A percentile compares a stretch with the other conserved stretches of the same genome.
phyloP scores from a whole-genome alignment of 2,113 vertebrate genomes.

The Maccullochella peelii region DNA sequence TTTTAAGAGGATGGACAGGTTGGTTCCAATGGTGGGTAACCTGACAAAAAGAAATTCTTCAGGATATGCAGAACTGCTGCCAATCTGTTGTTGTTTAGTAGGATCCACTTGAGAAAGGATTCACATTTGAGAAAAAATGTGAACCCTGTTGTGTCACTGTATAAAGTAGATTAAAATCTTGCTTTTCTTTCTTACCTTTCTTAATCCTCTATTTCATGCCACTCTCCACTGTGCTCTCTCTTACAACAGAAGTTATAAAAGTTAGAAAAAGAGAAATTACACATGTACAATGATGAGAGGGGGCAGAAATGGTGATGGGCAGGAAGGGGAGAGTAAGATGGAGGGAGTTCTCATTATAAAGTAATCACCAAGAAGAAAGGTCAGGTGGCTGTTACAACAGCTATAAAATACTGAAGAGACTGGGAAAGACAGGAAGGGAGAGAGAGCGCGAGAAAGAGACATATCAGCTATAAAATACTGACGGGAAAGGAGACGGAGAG shows the following conservation, averaged over 20 bases:
- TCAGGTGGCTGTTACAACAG: conserved; percentile 75
- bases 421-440: conserved; percentile 12
- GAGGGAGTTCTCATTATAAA: conserved; percentile 75
- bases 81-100: not conserved
- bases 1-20: not conserved
- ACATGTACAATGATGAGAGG: conserved; percentile 33
- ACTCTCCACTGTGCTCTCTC: not conserved
- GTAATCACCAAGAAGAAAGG: conserved; percentile 78
- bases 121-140: no score
- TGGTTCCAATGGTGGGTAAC: not conserved
- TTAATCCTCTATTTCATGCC: not conserved
- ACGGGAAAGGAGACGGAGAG: conserved; percentile 20
- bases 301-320: conserved; percentile 17
- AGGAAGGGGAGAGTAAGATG: conserved; percentile 28
- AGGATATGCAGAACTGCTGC: not conserved
- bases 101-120: no score
- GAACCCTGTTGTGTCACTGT: not conserved
- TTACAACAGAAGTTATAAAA: conserved; percentile 27
- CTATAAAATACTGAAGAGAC: conserved; percentile 67
- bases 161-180: not conserved
- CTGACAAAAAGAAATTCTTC: not conserved
- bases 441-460: conserved; percentile 7
- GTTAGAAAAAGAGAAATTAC: conserved; percentile 46
- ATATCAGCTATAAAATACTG: conserved; percentile 38
- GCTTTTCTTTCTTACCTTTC: not conserved